Evolutionary conservation across 1,140 invertebrate genomes (phyloP), one percentile per base, ranked within the genome.

Genomic region (Calliopsis andreniformis): DNA sequence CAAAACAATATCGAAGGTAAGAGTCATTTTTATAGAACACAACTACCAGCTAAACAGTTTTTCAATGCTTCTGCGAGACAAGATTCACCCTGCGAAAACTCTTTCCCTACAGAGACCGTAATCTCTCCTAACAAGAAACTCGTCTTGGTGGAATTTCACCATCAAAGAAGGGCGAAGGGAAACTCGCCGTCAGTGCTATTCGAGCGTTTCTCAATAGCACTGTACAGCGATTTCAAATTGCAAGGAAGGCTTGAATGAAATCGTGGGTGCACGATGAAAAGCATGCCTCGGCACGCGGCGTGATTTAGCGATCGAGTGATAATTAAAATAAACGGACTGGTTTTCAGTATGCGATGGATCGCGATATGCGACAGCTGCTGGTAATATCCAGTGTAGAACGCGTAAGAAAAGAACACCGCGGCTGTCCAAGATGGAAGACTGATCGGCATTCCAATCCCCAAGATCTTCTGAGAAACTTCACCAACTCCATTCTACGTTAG

Each of bases 401-500:
- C 30, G 18, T 42, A 67, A 75, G 71, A 75, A 59, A 75, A 75
- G 62, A 67, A 67, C 67, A 75, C 67, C 20, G 30, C 35, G 3
- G 35, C 4, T 16, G 62, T 45, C 42, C 51, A n/a, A 55, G 39
- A 67, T 67, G 71, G 71, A 55, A 67, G 63, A 45, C 59, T 55
- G 67, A 64, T 78, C 58, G 51, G 49, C 78, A 80, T 80, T 80
- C 78, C 78, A 35, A 58, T 63, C 43, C 32, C 20, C 42, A 20
- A 12, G 66, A 79, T 75, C 51, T 80, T 77, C 78, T 67, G 43
- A 42, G 67, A 80, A 80, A 59, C 73, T 77, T 64, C 32, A 14
- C n/a, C 0, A 2, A 39, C 0, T 2, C 18, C 28, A 28, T 39
- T 39, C 35, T 7, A 18, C 43, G 28, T 20, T 23, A 6, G 23